A percentile compares a stretch with the other conserved stretches of the same genome.
Conservation (phyloP, 2,888 invertebrate genomes). For the Pammene fasciana region DNA sequence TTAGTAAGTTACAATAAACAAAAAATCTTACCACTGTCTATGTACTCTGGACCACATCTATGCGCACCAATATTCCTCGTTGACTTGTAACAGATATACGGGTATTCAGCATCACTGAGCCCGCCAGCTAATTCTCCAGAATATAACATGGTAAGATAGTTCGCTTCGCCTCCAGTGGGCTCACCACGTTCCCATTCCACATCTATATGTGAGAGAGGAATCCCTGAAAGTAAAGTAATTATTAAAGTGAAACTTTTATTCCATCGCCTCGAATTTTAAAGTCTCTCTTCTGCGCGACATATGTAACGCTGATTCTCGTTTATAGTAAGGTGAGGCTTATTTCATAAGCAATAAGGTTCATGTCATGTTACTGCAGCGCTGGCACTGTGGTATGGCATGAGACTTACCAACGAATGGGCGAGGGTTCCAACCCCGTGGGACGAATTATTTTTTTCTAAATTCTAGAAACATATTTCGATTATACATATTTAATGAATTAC, state of each 20-base stretch:
- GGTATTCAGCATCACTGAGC: not conserved
- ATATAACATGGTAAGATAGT: slow-evolving; percentile 1
- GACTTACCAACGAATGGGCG: too few species aligned
- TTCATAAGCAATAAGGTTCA: too few species aligned
- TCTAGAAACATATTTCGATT: too few species aligned
- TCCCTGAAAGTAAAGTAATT: not conserved
- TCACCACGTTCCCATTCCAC: not conserved
- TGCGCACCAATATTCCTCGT: not conserved
- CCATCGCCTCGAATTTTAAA: too few species aligned
- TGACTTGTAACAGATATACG: slow-evolving; percentile 16
- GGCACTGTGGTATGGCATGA: too few species aligned
- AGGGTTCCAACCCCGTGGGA: too few species aligned
- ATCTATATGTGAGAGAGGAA: slow-evolving; percentile 24
- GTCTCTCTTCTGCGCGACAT: too few species aligned
- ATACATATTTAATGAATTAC: too few species aligned
- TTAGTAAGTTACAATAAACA: not conserved
- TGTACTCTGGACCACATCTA: slow-evolving; percentile 4
- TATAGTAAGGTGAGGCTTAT: too few species aligned
- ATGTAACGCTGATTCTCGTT: too few species aligned
- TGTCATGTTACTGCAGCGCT: too few species aligned
- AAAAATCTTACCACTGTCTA: slow-evolving; percentile 15
- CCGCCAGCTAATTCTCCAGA: slow-evolving; percentile 1
- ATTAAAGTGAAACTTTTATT: not conserved
- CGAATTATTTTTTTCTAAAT: too few species aligned
- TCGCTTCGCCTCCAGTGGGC: not conserved